These are phyloP conservation scores for Samia ricini DNA, from an alignment of 1,140 invertebrate genomes.

Conservation along the genomic window DNA sequence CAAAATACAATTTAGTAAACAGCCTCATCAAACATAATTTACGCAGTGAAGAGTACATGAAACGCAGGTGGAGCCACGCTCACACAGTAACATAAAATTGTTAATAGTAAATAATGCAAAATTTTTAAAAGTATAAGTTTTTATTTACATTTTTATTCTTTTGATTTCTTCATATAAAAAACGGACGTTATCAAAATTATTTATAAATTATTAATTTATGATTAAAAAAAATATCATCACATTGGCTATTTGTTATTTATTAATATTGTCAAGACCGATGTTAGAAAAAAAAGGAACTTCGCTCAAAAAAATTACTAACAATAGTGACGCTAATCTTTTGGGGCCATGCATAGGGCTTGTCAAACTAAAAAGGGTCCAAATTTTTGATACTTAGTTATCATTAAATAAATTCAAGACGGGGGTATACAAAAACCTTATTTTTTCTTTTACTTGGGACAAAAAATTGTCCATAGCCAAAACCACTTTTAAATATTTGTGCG, in stretches of 20 bases:
- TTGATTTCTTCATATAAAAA: background rate
- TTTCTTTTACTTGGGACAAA: conserved; percentile 48
- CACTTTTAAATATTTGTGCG: conserved; percentile 74
- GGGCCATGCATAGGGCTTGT: conserved; percentile 46
- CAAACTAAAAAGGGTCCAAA: conserved; percentile 61
- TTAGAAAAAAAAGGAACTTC: conserved; percentile 43
- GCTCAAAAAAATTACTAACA: conserved; percentile 57
- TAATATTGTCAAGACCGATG: conserved; percentile 55
- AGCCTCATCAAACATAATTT: no score
- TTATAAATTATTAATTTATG: no score
- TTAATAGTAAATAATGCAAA: no score
- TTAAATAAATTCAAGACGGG: conserved; percentile 65
- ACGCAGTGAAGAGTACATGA: no score
- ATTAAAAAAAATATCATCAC: conserved; percentile 16
- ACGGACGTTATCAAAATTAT: no score
- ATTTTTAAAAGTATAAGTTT: no score
- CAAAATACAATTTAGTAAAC: no score
- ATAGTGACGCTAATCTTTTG: conserved; percentile 62
- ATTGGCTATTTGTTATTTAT: conserved; percentile 67
- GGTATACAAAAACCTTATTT: conserved; percentile 13
- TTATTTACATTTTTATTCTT: no score
- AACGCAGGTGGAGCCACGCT: no score
- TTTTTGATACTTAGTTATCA: conserved; percentile 65
- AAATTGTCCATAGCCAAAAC: conserved; percentile 51
- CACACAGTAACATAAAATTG: no score